These are phyloP conservation scores for Himalopsyche kuldschensis DNA, from an alignment of 2,888 invertebrate species.

Conservation along the genomic window DNA sequence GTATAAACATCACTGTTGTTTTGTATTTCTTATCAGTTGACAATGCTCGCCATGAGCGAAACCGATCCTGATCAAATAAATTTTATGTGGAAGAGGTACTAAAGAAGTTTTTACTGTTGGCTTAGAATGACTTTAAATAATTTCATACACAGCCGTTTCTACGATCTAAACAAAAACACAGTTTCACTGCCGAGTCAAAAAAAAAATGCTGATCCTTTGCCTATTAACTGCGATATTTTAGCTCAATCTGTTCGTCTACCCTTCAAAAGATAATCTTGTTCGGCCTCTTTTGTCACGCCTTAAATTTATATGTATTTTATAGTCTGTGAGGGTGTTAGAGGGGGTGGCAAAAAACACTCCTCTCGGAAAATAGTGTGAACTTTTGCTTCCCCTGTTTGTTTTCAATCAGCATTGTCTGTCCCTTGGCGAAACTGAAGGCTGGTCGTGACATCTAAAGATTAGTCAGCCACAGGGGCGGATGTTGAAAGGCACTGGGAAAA, in stretches of 20 bases:
- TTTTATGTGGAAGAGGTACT: too few species aligned
- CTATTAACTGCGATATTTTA: background rate
- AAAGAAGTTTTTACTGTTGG: too few species aligned
- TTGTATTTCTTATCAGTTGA: too few species aligned
- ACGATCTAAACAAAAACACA: background rate
- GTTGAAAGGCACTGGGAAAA: background rate
- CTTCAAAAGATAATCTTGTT: constrained; percentile 13
- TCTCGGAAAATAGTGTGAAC: constrained; percentile 4
- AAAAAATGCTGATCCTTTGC: background rate
- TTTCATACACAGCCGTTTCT: background rate
- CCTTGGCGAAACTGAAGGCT: constrained; percentile 7
- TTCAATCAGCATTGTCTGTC: constrained; percentile 29
- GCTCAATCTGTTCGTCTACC: background rate
- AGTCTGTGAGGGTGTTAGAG: background rate
- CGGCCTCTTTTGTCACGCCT: constrained; percentile 25
- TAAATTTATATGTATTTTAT: constrained; percentile 34
- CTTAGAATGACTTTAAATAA: too few species aligned
- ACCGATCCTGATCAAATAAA: too few species aligned
- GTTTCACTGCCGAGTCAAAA: background rate
- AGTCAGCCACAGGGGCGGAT: background rate
- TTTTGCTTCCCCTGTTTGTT: constrained; percentile 29
- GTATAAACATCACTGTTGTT: too few species aligned
- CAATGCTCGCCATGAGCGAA: too few species aligned
- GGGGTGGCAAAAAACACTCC: background rate
- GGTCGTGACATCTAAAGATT: background rate